Evolutionary conservation across 1,140 invertebrate genomes (phyloP).

Genomic region (Neodiprion lecontei): DNA sequence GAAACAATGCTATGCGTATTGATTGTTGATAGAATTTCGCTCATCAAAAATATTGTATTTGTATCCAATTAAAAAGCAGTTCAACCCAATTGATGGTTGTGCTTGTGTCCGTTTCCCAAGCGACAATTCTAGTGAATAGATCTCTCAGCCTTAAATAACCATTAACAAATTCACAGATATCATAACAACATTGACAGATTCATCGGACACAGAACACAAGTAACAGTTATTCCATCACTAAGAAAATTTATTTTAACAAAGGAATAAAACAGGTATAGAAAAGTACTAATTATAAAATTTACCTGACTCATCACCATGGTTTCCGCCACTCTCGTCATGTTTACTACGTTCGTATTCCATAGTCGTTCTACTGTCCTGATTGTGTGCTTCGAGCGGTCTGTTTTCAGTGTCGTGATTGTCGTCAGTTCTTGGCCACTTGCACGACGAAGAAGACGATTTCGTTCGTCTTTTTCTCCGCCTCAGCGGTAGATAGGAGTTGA

Average conservation of each 20-base stretch:
- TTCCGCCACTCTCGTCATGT: slow-evolving; percentile 34
- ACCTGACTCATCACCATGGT: slow-evolving; percentile 48
- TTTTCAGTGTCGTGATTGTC: slow-evolving; percentile 38
- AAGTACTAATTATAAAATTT: not conserved
- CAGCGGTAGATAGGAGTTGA: slow-evolving; percentile 45
- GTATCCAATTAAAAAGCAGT: slow-evolving; percentile 45
- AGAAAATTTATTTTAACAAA: slow-evolving; percentile 18
- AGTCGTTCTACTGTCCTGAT: slow-evolving; percentile 42
- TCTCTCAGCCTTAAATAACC: not conserved
- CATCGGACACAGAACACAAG: slow-evolving; percentile 54
- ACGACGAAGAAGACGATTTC: slow-evolving; percentile 52
- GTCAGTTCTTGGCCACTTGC: slow-evolving; percentile 47
- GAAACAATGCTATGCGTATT: not conserved
- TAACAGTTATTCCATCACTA: no score
- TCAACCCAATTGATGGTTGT: slow-evolving; percentile 57
- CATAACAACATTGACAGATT: slow-evolving; percentile 15
- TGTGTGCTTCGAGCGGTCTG: slow-evolving; percentile 35
- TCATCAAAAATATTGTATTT: not conserved
- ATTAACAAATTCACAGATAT: slow-evolving; percentile 12
- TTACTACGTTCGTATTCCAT: slow-evolving; percentile 48
- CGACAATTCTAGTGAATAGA: slow-evolving; percentile 21
- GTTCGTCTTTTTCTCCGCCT: slow-evolving; percentile 54
- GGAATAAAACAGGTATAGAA: not conserved
- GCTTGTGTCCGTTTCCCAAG: slow-evolving; percentile 49
- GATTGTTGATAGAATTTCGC: no score